Base-by-base conservation (phyloP, 2,888 invertebrate species). In the Meloe dianella region DNA sequence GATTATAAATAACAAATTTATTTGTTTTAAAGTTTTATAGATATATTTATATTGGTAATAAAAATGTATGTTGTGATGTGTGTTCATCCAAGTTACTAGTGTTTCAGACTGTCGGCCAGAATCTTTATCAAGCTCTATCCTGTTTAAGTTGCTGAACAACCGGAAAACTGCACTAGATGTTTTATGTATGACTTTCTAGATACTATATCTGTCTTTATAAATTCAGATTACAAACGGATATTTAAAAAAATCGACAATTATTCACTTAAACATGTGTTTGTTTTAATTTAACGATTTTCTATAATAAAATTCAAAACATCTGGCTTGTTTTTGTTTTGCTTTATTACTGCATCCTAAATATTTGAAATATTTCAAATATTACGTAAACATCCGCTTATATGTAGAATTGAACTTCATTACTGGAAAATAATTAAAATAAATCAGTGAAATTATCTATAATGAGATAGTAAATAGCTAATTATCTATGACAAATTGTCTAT, bases 111-210 rank as follows among this genome's bases (percentile, higher is more conserved):
- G 38, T n/a, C 20, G 47, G 20, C 9, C 9, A 47, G 47, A 20
- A 20, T 20, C 47, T 22, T 10, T 20, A 47, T 10, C 47, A 20
- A 20, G 4, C n/a, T 41, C 1, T 41, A 58, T 60, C 58, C 61
- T 67, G 64, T 62, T 64, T 64, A 65, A 64, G 61, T 65, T 65
- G 61, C 67, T 57, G 61, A 64, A 67, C 67, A 58, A 64, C 64
- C 24, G 54, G 64, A 64, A 64, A 64, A 64, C 59, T 62, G 54
- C 67, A 67, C 59, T 64, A 30, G 60, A 64, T 67, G 67, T 64
- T 64, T 67, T 67, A 67, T 67, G 64, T 58, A 67, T 67, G 67
- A 67, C 38, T n/a, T 54, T 64, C 32, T 32, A 61, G 59, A 30
- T 63, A 14, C 10, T 32, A 17, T 47, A 20, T 47, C 20, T 20